Base-by-base conservation (phyloP, 1,140 invertebrate genomes). In the Drosophila ananassae region DNA sequence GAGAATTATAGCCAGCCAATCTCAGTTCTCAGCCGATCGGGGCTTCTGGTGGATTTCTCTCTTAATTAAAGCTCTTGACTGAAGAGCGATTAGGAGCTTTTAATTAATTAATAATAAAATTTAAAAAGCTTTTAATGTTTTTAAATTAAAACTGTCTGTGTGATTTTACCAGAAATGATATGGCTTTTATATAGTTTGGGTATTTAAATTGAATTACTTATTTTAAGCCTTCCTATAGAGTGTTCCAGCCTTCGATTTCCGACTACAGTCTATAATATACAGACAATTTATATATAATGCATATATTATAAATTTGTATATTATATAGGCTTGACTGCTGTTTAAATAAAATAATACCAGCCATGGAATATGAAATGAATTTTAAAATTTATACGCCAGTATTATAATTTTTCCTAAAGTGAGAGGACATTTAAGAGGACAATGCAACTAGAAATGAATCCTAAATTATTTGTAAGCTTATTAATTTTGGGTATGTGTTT, bases 1-100 rank as follows among this genome's bases (percentile, higher is more conserved):
- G 82, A 82, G 82, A 72, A 58, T 6, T 17, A 22, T 24, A 13
- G 9, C 28, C 22, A 24, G n/a, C 21, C 25, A 22, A 47, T 63
- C 34, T 37, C 10, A 3, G 21, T 56, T 64, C 61, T 48, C 13
- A 9, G 21, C 28, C 37, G 51, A 57, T 63, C 41, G 60, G 13
- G 13, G 21, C 7, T 34, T 47, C 25, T 73, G 73, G 56, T 68
- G 52, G 25, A 12, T 41, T 48, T 41, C 34, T 48, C 25, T 48
- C 21, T 22, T 25, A 10, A 24, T 6, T 66, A 12, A 52, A 67
- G 63, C 47, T 63, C 7, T 8, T 0, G 5, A 7, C 0, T 2
- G 24, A 30, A 9, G 62, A 46, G 17, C 7, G 2, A 2, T 22
- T 3, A 8, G 0, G 6, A 67, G 63, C 63, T 67, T 67, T 62